Evolutionary conservation across 92 coral and sea anemone genomes (phyloP), one percentile per base, ranked within the genome.

Genomic region (Plumapathes pennacea): DNA sequence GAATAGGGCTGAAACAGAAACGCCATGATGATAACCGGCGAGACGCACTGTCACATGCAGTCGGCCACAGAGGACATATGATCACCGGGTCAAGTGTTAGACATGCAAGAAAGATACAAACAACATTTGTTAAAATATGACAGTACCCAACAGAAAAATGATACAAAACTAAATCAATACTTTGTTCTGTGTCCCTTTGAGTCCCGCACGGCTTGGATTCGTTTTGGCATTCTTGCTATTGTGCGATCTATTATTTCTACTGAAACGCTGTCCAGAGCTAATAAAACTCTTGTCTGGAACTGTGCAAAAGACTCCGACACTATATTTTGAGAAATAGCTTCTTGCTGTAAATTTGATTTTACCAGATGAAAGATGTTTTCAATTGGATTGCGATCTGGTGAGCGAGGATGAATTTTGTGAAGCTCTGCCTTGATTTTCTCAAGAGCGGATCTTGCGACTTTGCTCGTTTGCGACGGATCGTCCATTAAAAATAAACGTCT

Each of bases 381-480:
- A n/a, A 61, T 59, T 3, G 47, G 50, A 19, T 77, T 67, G 14
- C 67, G 32, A 36, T 77, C 71, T 25, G 62, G 77, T 2, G 71
- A 67, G 18, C 84, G 62, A 10, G 55, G 26, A 0, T 76, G 84
- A 4, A 77, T 60, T 56, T 45, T 26, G 32, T 59, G 77, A 4
- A 73, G 37, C 25, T 65, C 82, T 18, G 72, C 72, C 53, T 73
- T 77, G 23, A 73, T 32, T 9, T 73, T 53, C 23, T 74, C 26
- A 2, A 74, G 19, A 14, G 82, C 82, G 25, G 9, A 30, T 60
- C 46, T 25, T 3, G 88, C 60, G 7, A 11, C 25, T 30, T 40
- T 67, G 55, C 88, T 66, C 17, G 59, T 62, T 67, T 81, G 89
- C 50, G 78, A 57, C 2, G 89, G 70, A 32, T 82, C 83, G 70